Base-by-base conservation (phyloP, 2,113 vertebrate genomes). In the Tursiops truncatus region DNA sequence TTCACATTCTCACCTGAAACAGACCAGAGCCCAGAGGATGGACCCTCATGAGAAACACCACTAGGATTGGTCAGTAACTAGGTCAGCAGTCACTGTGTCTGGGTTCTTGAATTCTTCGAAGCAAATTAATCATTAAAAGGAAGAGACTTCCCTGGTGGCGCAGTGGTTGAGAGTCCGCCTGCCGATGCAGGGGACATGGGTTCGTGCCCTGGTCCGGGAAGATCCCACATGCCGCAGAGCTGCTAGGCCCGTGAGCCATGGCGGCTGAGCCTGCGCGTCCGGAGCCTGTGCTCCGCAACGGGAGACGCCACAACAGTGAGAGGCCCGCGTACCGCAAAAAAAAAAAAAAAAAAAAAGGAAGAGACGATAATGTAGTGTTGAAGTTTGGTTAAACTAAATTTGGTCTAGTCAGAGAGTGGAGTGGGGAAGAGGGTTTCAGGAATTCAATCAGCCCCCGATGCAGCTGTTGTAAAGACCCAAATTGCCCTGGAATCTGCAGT, bases 61-160 rank as follows among this genome's bases (percentile, higher is more conserved):
- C 70, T 73, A 89, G 47, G 53, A 67, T 21, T 60, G 60, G 60
- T 88, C 63, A 90, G 73, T 28, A 44, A 81, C 18, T 8, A 38
- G 91, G 90, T 92, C 87, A 80, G 65, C n/a, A 50, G 82, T 41
- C 81, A 68, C 33, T 53, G 18, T 41, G 38, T 38, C 87, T 62
- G 23, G 87, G 60, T 91, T 68, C 68, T 85, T 31, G 47, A 60
- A 47, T 73, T 94, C 90, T 91, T 96, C 15, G 0, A 83, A 95
- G 62, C 53, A 81, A 89, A 83, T 83, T 71, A 74, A 68, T 91
- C 68, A 74, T 92, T 89, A 94, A 94, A 93, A 60, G 63, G 50
- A 83, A 76, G 36, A 63, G 47, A 60, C 12, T 50, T 50, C 12
- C 47, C 47, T 50, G 47, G 47, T 50, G 47, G 47, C 12, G 3